Evolutionary conservation across 2,888 invertebrate species (phyloP).

Genomic region (Brenthis daphne): DNA sequence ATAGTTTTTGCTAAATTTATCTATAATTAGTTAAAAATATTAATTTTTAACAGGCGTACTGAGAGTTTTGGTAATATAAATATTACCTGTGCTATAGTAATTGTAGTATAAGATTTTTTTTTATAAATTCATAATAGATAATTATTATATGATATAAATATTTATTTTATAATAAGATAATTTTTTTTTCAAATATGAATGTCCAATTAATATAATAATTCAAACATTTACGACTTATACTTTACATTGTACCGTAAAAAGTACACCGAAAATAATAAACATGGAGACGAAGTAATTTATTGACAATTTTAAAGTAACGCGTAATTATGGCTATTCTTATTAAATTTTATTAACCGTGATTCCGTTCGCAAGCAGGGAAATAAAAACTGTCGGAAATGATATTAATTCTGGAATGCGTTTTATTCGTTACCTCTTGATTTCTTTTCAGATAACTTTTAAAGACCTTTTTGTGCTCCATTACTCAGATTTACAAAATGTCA

Average conservation of each 20-base stretch:
- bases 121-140: too few species aligned
- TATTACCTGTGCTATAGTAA: too few species aligned
- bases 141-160: too few species aligned
- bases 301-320: neutral
- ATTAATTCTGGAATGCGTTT: conserved; percentile 36
- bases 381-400: conserved; percentile 29
- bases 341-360: conserved; percentile 15
- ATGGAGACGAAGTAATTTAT: conserved; percentile 9
- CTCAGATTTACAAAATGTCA: conserved; percentile 39
- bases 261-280: neutral
- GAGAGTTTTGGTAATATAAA: too few species aligned
- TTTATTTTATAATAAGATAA: too few species aligned
- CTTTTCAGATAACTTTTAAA: conserved; percentile 34
- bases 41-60: neutral
- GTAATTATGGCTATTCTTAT: conserved; percentile 21
- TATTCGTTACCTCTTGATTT: conserved; percentile 29
- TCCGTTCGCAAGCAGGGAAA: conserved; percentile 7
- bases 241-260: neutral
- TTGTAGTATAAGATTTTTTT: too few species aligned
- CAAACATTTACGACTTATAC: too few species aligned
- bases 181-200: too few species aligned
- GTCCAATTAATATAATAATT: too few species aligned
- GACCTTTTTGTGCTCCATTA: conserved; percentile 36
- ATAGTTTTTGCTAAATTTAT: conserved; percentile 32
- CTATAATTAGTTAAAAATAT: neutral